phyloP scores from a whole-genome alignment of 2,797 vertebrate species.

The Falco berigora region DNA sequence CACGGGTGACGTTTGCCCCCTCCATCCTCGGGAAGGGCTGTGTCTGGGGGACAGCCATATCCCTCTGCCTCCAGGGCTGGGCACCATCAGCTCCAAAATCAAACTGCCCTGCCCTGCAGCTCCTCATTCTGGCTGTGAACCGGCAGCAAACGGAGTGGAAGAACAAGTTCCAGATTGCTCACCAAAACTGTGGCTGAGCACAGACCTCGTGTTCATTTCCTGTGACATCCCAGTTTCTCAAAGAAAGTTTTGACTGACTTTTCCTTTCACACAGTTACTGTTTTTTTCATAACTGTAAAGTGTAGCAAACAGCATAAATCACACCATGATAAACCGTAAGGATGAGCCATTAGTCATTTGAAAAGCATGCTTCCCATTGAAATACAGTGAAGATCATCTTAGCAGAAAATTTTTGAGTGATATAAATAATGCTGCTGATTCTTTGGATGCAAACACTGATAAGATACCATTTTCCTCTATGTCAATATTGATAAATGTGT shows the following conservation, averaged over 20 bases:
- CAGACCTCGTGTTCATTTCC: fast-evolving
- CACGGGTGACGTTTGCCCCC: fast-evolving
- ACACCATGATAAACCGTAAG: background rate
- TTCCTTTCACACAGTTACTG: background rate
- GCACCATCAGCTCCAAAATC: background rate
- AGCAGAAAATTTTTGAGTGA: background rate
- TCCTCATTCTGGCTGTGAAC: fast-evolving
- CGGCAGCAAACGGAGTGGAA: fast-evolving
- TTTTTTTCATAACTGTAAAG: background rate
- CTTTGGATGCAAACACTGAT: background rate
- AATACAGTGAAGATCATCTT: background rate
- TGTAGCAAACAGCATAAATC: background rate
- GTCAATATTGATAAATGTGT: background rate
- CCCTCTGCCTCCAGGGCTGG: background rate
- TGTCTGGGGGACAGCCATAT: too few relatives aligned
- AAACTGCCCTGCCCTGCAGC: background rate
- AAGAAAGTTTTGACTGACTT: background rate
- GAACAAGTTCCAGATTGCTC: background rate
- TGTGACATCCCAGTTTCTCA: fast-evolving
- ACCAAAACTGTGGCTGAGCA: background rate
- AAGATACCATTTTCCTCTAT: background rate
- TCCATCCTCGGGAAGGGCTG: background rate
- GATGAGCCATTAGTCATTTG: background rate
- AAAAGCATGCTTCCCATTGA: background rate
- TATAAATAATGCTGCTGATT: background rate